Evolutionary conservation across 2,888 invertebrate species (phyloP).

Genomic region (Petrolisthes manimaculis): DNA sequence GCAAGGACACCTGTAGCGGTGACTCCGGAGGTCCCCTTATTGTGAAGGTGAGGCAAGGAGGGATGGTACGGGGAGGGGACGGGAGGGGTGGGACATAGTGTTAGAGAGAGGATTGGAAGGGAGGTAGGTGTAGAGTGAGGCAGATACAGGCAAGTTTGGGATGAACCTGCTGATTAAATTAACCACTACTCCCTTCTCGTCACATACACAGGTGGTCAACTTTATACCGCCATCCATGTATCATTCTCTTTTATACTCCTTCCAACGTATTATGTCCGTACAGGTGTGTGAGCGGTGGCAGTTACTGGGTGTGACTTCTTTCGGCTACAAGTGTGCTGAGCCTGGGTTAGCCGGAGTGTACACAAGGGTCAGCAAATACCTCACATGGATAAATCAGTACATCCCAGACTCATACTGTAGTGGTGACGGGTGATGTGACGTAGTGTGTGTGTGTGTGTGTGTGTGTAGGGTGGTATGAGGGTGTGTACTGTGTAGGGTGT

Average conservation of each 20-base stretch:
- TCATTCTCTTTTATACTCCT: too few relatives aligned
- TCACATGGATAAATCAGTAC: constrained; percentile 37
- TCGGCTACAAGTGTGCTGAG: constrained; percentile 50
- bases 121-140: not conserved
- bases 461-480: too few relatives aligned
- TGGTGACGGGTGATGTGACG: not conserved
- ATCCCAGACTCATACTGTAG: constrained; percentile 15
- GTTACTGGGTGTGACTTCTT: constrained; percentile 50
- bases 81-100: not conserved
- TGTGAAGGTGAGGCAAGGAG: constrained; percentile 29
- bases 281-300: constrained; percentile 41
- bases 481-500: too few relatives aligned
- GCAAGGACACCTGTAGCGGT: constrained; percentile 52
- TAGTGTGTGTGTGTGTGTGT: not conserved
- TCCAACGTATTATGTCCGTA: too few relatives aligned
- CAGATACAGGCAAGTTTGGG: not conserved
- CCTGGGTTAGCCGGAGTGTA: constrained; percentile 40
- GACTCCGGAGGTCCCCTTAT: constrained; percentile 56
- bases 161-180: not conserved
- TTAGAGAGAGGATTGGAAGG: not conserved
- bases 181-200: too few relatives aligned
- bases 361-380: constrained; percentile 41
- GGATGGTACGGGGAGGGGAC: not conserved
- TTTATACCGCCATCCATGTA: too few relatives aligned
- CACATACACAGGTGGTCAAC: too few relatives aligned